Evolutionary conservation across 1,140 invertebrate species (phyloP).

Genomic region (Anastrepha obliqua): DNA sequence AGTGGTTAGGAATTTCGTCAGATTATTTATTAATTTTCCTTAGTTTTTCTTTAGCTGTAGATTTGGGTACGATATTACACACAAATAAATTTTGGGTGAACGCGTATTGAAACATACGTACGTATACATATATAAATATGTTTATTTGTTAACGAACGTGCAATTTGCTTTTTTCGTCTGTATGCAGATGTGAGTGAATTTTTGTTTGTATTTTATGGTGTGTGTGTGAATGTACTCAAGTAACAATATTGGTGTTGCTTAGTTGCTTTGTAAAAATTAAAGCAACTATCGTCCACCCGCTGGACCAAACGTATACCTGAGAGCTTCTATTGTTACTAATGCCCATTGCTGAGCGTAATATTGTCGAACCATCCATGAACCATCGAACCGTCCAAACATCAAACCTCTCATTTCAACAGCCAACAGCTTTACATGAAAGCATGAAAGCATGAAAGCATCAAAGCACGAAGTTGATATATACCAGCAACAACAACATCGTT

Average conservation of each 20-base stretch:
- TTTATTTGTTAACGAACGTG: background rate
- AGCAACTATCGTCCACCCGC: conserved; percentile 54
- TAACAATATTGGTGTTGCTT: conserved; percentile 50
- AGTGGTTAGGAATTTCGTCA: no score
- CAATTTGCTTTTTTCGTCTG: conserved; percentile 19
- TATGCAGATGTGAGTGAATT: background rate
- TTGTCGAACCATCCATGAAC: background rate
- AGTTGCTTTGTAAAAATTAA: conserved; percentile 45
- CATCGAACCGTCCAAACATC: background rate
- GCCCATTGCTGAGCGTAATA: background rate
- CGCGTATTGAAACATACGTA: background rate
- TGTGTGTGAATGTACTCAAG: background rate
- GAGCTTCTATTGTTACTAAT: conserved; percentile 48
- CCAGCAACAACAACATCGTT: background rate
- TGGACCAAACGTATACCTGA: conserved; percentile 47
- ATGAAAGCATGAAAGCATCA: background rate
- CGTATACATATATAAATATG: background rate
- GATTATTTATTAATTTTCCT: background rate
- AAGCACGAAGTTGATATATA: background rate
- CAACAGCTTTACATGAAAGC: no score
- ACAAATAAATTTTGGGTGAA: background rate
- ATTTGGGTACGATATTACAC: background rate
- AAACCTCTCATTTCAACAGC: background rate
- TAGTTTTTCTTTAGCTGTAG: background rate
- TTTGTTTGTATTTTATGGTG: background rate